Base-by-base conservation (phyloP, 2,797 vertebrate genomes). In the Distichodus sexfasciatus region DNA sequence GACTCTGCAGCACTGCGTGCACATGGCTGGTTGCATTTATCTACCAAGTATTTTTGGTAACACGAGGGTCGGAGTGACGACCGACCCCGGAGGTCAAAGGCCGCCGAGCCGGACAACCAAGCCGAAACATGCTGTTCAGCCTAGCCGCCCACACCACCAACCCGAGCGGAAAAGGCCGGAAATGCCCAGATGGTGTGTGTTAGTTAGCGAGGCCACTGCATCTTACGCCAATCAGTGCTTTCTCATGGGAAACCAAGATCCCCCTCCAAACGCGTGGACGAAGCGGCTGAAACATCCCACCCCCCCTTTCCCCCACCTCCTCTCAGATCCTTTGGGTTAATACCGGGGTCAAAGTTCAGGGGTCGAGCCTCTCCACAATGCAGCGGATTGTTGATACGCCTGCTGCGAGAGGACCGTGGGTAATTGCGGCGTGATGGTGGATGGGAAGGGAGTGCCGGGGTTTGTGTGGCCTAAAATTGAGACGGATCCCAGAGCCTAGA, bases 361-460 rank as follows among this genome's bases (percentile, higher is more conserved):
- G 87, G 89, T 90, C 86, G 85, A 90, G 87, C 90, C 87, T 87
- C 85, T 87, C 84, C 86, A 91, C 87, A 91, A 91, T 90, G 87
- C 86, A 26, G 21, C 31, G 67, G 72, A 81, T 79, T 81, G 77
- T 83, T 83, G 76, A 78, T 76, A 67, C 36, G 74, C 50, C 55
- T 54, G 33, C 71, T 69, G 66, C 43, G 28, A 77, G 74, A 61
- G 67, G 63, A 65, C 60, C 46, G 40, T 24, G 48, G 64, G 71
- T 76, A 74, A 79, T 74, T 76, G 71, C 51, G 66, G 76, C 50
- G 74, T 64, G 68, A 78, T 75, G 74, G 66, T 40, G 66, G 63
- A 66, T 66, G 47, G 61, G 66, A 70, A 74, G 72, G 64, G 35
- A 71, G 48, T 17, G 5, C 24, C 10, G 12, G 1, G 19, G n/a